phyloP scores from a whole-genome alignment of 2,797 vertebrate species.

The Amblyraja radiata region DNA sequence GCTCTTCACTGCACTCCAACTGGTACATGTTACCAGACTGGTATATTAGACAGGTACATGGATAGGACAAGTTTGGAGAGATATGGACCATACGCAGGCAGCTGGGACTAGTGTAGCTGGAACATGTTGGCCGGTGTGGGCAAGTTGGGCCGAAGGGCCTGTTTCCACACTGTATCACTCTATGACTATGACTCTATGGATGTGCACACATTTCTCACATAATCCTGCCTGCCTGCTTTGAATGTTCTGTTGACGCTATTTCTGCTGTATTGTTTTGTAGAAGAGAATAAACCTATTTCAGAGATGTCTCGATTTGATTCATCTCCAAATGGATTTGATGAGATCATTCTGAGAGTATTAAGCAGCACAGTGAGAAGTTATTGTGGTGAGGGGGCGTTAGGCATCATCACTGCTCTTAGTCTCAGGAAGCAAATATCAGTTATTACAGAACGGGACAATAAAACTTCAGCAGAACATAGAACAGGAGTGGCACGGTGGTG shows the following conservation, averaged over 20 bases:
- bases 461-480: background rate
- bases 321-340: background rate
- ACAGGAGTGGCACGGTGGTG: background rate
- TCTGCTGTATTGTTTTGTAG: background rate
- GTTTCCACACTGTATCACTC: too few relatives aligned
- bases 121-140: too few relatives aligned
- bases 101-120: too few relatives aligned
- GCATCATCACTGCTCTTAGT: background rate
- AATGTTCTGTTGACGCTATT: background rate
- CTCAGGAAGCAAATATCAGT: background rate
- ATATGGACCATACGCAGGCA: too few relatives aligned
- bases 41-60: too few relatives aligned
- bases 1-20: too few relatives aligned
- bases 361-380: background rate
- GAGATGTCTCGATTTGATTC: background rate
- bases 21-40: too few relatives aligned
- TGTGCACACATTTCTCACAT: too few relatives aligned
- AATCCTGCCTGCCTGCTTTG: background rate
- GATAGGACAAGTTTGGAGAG: too few relatives aligned
- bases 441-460: background rate
- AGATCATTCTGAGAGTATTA: background rate
- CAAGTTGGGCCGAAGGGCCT: too few relatives aligned
- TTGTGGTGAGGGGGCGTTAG: background rate
- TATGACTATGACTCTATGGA: too few relatives aligned
- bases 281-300: background rate